These are phyloP conservation scores for Drosophila eugracilis DNA, from an alignment of 1,140 invertebrate species.

Conservation along the genomic window DNA sequence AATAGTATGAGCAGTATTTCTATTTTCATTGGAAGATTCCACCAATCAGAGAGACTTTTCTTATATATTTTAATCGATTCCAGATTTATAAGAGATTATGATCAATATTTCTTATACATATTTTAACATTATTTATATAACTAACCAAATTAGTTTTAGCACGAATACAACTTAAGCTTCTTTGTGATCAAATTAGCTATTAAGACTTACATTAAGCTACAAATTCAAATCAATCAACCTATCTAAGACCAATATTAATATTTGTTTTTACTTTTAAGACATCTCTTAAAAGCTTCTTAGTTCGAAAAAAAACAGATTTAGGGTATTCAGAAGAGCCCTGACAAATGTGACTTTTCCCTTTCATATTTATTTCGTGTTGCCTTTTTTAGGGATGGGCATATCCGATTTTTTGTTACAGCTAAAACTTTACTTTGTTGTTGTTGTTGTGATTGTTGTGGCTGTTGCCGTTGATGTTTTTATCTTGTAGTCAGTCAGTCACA, in stretches of 20 bases:
- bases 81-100: too few relatives aligned
- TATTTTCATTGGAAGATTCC: too few relatives aligned
- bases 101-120: too few relatives aligned
- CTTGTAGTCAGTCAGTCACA: conserved; percentile 58
- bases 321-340: conserved; percentile 42
- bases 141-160: too few relatives aligned
- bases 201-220: neutral
- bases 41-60: too few relatives aligned
- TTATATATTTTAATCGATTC: too few relatives aligned
- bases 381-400: conserved; percentile 81
- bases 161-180: too few relatives aligned
- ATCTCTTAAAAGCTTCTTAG: conserved; percentile 6
- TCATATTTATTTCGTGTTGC: conserved; percentile 39
- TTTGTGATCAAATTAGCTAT: neutral
- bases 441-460: conserved; percentile 53
- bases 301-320: conserved; percentile 13
- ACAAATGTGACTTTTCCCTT: conserved; percentile 44
- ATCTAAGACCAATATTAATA: neutral
- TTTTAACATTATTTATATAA: too few relatives aligned
- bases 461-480: conserved; percentile 62
- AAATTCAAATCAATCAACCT: conserved; percentile 3
- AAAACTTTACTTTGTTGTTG: conserved; percentile 44
- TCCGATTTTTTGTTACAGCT: conserved; percentile 79
- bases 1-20: too few relatives aligned
- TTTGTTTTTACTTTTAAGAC: neutral